Evolutionary conservation across 2,888 invertebrate genomes (phyloP).

Genomic region (Congeria kusceri): DNA sequence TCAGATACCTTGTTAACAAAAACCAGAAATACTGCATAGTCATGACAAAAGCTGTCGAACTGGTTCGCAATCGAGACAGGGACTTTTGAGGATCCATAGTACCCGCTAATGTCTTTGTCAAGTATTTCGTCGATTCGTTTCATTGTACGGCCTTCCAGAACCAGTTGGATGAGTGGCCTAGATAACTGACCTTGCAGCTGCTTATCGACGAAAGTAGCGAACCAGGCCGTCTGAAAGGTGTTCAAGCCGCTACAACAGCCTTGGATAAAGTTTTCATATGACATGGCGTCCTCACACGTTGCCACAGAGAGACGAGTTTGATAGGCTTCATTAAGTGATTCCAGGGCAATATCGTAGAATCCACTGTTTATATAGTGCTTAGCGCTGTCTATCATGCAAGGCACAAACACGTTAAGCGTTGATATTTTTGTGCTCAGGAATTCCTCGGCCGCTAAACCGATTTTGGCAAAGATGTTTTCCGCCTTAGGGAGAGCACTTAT

Average conservation of each 20-base stretch:
- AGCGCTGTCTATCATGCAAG: slow-evolving; percentile 53
- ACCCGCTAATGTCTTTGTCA: slow-evolving; percentile 36
- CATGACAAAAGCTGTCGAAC: slow-evolving; percentile 44
- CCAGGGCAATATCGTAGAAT: slow-evolving; percentile 46
- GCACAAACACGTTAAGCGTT: slow-evolving; percentile 55
- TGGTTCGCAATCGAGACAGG: slow-evolving; percentile 37
- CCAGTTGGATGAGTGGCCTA: slow-evolving; percentile 43
- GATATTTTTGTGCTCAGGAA: slow-evolving; percentile 47
- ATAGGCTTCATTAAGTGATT: slow-evolving; percentile 56
- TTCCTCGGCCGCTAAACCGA: slow-evolving; percentile 42
- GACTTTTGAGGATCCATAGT: slow-evolving; percentile 47
- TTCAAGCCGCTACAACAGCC: slow-evolving; percentile 48
- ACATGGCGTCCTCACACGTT: slow-evolving; percentile 64
- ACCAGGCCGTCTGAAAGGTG: slow-evolving; percentile 53
- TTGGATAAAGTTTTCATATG: slow-evolving; percentile 55
- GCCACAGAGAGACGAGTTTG: slow-evolving; percentile 62
- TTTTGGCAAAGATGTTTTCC: slow-evolving; percentile 14
- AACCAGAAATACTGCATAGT: slow-evolving; percentile 53
- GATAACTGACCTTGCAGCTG: slow-evolving; percentile 60
- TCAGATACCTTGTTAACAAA: slow-evolving; percentile 37
- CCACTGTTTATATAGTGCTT: slow-evolving; percentile 27
- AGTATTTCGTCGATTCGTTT: slow-evolving; percentile 51
- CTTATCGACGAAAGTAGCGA: slow-evolving; percentile 59
- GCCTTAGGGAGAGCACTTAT: neutral
- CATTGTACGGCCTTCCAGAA: slow-evolving; percentile 37